Evolutionary conservation across 2,888 invertebrate species (phyloP).

Genomic region (Isoperla grammatica): DNA sequence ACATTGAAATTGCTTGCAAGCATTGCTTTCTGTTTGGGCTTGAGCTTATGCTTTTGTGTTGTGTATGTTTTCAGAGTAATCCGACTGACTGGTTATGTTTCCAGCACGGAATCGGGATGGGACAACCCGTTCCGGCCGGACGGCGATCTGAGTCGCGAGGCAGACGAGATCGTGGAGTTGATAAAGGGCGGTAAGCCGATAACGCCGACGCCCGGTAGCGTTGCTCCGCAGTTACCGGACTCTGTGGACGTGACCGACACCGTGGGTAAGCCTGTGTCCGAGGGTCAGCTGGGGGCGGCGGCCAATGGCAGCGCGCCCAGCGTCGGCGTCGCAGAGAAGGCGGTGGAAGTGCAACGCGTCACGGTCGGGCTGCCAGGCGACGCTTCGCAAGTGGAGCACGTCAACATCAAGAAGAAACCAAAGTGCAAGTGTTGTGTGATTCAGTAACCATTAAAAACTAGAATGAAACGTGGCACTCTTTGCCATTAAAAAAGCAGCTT

Average conservation of each 20-base stretch:
- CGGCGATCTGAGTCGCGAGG: constrained; percentile 89
- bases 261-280: constrained; percentile 35
- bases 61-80: constrained; percentile 12
- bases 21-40: too few species aligned
- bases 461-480: too few species aligned
- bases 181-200: constrained; percentile 88
- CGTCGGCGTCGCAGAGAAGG: constrained; percentile 45
- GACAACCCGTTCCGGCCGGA: constrained; percentile 97
- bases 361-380: constrained; percentile 67
- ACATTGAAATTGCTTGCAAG: too few species aligned
- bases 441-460: constrained; percentile 71
- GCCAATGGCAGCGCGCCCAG: constrained; percentile 40
- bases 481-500: too few species aligned
- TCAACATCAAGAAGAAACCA: constrained; percentile 90
- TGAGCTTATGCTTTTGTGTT: background rate
- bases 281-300: constrained; percentile 33
- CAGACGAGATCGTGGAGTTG: constrained; percentile 92
- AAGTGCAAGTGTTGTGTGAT: constrained; percentile 93
- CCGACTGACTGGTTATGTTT: constrained; percentile 36
- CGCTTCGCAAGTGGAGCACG: constrained; percentile 77
- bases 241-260: constrained; percentile 43
- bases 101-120: constrained; percentile 92
- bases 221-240: constrained; percentile 50
- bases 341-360: constrained; percentile 65
- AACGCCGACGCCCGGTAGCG: constrained; percentile 59